Evolutionary conservation across 2,888 invertebrate species (phyloP), one percentile per base, ranked within the genome.

Genomic region (Andrena praecox): DNA sequence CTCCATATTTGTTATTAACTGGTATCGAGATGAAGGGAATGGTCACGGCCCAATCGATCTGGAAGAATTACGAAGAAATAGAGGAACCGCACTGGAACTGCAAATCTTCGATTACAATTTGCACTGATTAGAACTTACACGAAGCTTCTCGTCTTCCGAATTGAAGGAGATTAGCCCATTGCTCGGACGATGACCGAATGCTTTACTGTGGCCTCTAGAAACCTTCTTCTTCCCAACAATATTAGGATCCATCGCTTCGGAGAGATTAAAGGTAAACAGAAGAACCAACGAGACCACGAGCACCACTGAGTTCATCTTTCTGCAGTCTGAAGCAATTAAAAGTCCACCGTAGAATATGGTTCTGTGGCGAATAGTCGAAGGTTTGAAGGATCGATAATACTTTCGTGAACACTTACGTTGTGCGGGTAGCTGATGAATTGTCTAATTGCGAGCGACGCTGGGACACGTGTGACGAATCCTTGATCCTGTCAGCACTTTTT

Each of bases 11-110:
- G 83, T 95, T 95, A 85, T 95, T 95, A 5, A 96, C 93, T 0
- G 97, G 97, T 87, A 97, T 96, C n/a, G 95, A 94, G 29, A 97
- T 89, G 86, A 97, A 96, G 0, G 97, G 97, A 35, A 97, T 95
- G 0, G 95, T 94, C 82, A 97, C 95, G 54, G 96, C 96, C 90
- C 96, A 93, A 83, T 96, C 96, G 52, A 97, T 94, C 97, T 97
- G 93, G 48, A 68, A 63, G 60, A 33, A 64, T 68, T 6, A 31
- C 1, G 8, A 59, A 52, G 8, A 59, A 50, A n/a, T n/a, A 2
- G 6, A 29, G 42, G 3, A 24, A 4, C 7, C 35, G 8, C 5
- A 16, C 4, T 16, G 29, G 29, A 29, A 2, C 29, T 2, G 24
- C 3, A 4, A 24, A 27, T 20, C 1, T 24, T 56, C 3, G 12